Base-by-base conservation (phyloP, 53 echinoderm and acorn worm genomes). In the Paracentrotus lividus region DNA sequence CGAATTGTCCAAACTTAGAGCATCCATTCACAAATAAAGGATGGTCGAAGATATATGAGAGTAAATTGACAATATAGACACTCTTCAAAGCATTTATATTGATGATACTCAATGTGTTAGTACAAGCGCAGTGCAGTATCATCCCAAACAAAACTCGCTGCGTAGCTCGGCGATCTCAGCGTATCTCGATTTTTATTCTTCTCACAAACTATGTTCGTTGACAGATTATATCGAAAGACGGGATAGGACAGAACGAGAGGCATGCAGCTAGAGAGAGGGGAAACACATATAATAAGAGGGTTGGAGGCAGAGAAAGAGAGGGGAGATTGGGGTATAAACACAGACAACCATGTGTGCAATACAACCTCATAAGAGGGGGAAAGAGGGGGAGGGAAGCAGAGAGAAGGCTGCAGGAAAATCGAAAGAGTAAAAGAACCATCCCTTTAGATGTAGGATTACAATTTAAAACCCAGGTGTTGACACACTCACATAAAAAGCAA, bases 381-480 rank as follows among this genome's bases (percentile, higher is more conserved):
- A 9, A 51, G 51, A 43, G 27, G 14, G 45, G 9, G 85, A 13
- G 47, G 49, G 15, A 38, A 38, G 14, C 12, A 15, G 84, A 43
- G n/a, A n/a, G 27, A 26, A 21, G 65, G 31, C 26, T 32, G 12
- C 20, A 40, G 72, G 9, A 57, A 57, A 72, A 40, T 15, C 6
- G 38, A 72, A 18, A 57, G 14, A 15, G 14, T 0, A 18, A 40
- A 69, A 38, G 13, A 15, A 38, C 27, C 13, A 32, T 13, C 14
- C 31, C 1, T 15, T 4, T 72, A 40, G 68, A 36, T 68, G 68
- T 68, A 68, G n/a, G n/a, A n/a, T 14, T 33, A 60, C 60, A 68
- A 34, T 69, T 69, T 72, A 72, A 36, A 38, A 72, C 72, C 72
- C 21, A 72, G 72, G 72, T 72, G 72, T 40, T 72, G 7, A 15